Evolutionary conservation across 2,797 vertebrate species (phyloP), one percentile per base, ranked within the genome.

Genomic region (Ibycter americanus): DNA sequence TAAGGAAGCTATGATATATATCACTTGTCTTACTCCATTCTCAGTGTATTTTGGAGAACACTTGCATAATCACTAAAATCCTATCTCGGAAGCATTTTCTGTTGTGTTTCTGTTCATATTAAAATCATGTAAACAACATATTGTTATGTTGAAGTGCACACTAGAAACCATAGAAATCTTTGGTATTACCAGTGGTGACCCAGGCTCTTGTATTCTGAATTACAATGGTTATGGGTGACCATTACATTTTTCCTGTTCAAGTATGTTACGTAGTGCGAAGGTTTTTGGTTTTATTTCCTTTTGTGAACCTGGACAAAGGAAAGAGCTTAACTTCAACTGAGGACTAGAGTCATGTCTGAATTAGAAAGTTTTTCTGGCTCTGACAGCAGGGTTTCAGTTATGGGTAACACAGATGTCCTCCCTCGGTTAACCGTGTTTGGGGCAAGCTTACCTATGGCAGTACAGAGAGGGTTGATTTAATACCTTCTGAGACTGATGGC

Each of bases 21-120:
- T 29, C 34, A n/a, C 51, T 93, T 86, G 27, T 34, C 68, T 71
- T 92, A 18, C 5, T 87, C 74, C 52, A 34, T 70, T 95, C 83
- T 90, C 47, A 27, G 1, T 70, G 40, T 82, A 4, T 87, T 82
- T 93, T 86, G 87, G 62, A 52, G 83, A 91, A 54, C 73, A 21
- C 67, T 80, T 88, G n/a, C 56, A 46, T 91, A 61, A 95, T 95
- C 90, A 42, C 52, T 9, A 42, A 94, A 74, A 93, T 93, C 25
- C 73, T 82, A 31, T 77, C 78, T 92, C 34, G 51, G 67, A 90
- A 93, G 32, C 12, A 22, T 93, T 93, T 94, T 95, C 47, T 89
- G 34, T 62, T 62, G 32, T 84, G 46, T 83, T 95, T 83, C 55
- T 87, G 40, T 85, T 90, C 34, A 6, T 84, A 74, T 92, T 85